phyloP scores from a whole-genome alignment of 2,797 vertebrate genomes.

The Rhinella marina region DNA sequence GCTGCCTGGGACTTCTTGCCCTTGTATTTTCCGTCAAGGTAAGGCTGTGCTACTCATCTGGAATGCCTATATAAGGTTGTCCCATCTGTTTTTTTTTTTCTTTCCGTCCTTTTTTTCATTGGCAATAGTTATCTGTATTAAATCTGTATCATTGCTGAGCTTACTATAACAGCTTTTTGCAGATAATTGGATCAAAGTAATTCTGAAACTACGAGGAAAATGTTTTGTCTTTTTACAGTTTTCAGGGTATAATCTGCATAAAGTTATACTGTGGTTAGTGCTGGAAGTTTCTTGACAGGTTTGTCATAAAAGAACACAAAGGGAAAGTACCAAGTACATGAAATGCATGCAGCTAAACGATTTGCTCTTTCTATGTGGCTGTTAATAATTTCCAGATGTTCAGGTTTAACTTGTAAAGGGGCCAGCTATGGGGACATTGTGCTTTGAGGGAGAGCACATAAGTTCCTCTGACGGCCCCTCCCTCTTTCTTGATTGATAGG shows the following conservation, averaged over 20 bases:
- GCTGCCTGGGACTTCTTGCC: slow-evolving; percentile 84
- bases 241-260: too few relatives aligned
- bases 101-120: neutral
- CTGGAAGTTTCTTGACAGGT: neutral
- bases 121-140: too few relatives aligned
- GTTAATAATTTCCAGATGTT: slow-evolving; percentile 5
- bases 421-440: neutral
- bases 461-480: too few relatives aligned
- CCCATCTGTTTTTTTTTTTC: neutral
- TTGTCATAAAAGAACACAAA: neutral
- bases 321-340: neutral
- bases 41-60: slow-evolving; percentile 56
- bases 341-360: neutral
- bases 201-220: too few relatives aligned
- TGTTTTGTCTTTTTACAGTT: too few relatives aligned
- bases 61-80: neutral
- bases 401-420: neutral
- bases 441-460: too few relatives aligned
- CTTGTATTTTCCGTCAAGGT: slow-evolving; percentile 86
- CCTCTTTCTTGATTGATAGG: too few relatives aligned
- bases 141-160: too few relatives aligned
- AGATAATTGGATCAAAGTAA: too few relatives aligned
- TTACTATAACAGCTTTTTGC: too few relatives aligned
- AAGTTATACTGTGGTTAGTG: neutral
- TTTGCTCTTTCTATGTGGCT: neutral